Base-by-base conservation (phyloP, 1,140 invertebrate genomes). In the Delia radicum region DNA sequence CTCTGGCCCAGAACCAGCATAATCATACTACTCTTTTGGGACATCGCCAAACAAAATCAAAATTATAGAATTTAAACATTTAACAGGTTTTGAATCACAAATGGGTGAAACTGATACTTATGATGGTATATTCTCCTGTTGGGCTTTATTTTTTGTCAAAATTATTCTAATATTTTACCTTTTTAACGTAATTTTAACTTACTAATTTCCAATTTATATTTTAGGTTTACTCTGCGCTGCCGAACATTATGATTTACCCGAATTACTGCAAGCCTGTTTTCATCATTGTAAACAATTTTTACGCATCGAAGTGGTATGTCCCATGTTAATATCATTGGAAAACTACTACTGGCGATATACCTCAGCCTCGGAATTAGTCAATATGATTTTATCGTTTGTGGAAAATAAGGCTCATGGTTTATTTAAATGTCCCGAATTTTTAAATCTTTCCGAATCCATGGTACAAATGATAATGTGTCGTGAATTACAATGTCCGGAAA, bases 281-380 rank as follows among this genome's bases (percentile, higher is more conserved):
- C 96, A 97, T 86, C 96, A 97, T 81, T 95, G 95, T 73, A 97
- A 97, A 86, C 96, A 97, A 81, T 96, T 96, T 84, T 88, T 98
- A 2, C 89, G 95, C 73, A 95, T 97, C 81, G 95, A 96, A 87
- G 94, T 97, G 79, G 95, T 96, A 10, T 96, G 95, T 87, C 91
- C 92, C 67, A 98, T 98, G 96, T 89, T 97, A 27, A 94, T 94
- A 87, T 94, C 94, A 26, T 88, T 98, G 79, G 96, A 97, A 86
- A 97, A 97, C 86, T 97, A 97, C 86, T 97, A 96, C 85, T 97
- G 96, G 95, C 90, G 96, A 62, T 98, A 98, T 85, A 96, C 94
- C 28, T 96, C 95, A 61, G 96, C 95, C 37, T 95, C 94, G 3
- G 95, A 97, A 86, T 87, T 98, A 78, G 95, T 97, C 71, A 97